Evolutionary conservation across 2,797 vertebrate species (phyloP).

Genomic region (Valencia hispanica): DNA sequence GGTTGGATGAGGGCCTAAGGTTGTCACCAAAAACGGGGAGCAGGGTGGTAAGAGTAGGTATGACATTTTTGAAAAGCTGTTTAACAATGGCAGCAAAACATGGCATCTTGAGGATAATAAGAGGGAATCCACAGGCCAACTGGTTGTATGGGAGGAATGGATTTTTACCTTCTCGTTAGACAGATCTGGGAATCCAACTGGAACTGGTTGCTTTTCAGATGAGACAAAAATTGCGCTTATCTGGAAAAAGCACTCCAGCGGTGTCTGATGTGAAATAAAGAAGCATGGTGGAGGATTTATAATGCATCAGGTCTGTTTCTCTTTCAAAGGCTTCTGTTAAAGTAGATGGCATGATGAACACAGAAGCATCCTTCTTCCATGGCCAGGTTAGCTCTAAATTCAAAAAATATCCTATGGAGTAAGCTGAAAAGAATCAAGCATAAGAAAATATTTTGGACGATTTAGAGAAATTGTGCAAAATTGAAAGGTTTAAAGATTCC

Average conservation of each 20-base stretch:
- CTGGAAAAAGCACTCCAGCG: neutral
- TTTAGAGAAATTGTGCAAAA: neutral
- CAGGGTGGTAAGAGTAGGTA: neutral
- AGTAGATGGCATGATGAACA: too few species aligned
- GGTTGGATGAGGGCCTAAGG: neutral
- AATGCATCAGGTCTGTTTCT: too few species aligned
- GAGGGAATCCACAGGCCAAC: neutral
- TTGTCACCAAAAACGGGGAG: neutral
- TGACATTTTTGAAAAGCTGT: too few species aligned
- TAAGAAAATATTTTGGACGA: neutral
- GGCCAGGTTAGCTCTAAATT: too few species aligned
- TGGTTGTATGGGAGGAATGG: neutral
- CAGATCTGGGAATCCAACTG: neutral
- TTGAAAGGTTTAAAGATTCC: neutral
- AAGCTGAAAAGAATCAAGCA: too few species aligned
- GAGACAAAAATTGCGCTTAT: neutral
- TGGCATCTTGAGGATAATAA: neutral
- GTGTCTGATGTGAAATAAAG: neutral
- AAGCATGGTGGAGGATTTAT: neutral
- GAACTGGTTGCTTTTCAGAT: neutral
- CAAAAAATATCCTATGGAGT: too few species aligned
- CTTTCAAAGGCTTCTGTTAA: too few species aligned
- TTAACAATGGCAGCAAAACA: neutral
- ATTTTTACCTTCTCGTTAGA: neutral
- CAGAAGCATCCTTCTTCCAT: too few species aligned